Percentiles rank a stretch among this genome's conserved stretches.
Conservation (phyloP, 2,797 vertebrate species). For the Crocodylus rhombifer region DNA sequence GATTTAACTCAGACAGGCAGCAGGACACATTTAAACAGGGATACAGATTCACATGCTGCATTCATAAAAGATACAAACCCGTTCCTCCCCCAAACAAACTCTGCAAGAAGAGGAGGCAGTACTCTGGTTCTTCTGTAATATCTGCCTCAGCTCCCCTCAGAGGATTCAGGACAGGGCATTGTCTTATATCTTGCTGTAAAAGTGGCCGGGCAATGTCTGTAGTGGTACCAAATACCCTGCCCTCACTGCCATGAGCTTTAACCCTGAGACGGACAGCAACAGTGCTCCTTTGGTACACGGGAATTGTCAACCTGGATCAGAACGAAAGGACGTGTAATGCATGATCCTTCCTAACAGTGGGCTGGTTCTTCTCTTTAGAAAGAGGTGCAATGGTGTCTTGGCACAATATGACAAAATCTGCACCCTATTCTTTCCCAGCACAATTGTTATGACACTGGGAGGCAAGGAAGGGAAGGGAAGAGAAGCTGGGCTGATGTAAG, state of each 20-base stretch:
- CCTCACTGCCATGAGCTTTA: neutral
- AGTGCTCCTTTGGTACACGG: neutral
- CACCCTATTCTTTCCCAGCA: neutral
- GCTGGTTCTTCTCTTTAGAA: neutral
- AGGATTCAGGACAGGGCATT: neutral
- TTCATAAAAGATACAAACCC: neutral
- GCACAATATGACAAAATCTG: neutral
- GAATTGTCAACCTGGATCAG: neutral
- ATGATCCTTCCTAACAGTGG: neutral
- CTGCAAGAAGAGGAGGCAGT: neutral
- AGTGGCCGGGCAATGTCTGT: neutral
- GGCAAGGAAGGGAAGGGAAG: neutral
- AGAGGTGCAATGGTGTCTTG: too few relatives aligned
- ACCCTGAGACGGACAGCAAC: neutral
- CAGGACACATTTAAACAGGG: neutral
- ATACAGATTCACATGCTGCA: neutral
- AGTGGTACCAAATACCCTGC: neutral
- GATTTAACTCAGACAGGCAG: conserved; percentile 46
- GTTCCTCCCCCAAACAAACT: neutral
- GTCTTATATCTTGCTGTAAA: neutral
- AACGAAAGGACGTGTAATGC: neutral
- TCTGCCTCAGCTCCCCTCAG: neutral
- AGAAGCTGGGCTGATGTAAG: neutral
- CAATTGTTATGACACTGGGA: neutral
- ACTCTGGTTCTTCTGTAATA: neutral